These are phyloP conservation scores for Hiodon tergisus DNA, from an alignment of 2,113 vertebrate species.

Conservation along the genomic window DNA sequence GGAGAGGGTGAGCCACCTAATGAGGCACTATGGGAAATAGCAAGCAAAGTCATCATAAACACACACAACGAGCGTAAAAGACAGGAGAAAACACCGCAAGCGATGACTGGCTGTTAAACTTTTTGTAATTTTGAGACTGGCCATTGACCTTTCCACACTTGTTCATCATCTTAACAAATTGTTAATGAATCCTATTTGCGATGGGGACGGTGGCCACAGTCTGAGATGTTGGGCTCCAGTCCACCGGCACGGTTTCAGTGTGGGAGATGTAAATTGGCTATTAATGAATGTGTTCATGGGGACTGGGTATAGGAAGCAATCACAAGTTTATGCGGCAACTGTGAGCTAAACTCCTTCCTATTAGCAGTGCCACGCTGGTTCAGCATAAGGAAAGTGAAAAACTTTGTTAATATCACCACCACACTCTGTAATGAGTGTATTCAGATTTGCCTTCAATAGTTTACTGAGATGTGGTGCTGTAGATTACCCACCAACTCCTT, in stretches of 20 bases:
- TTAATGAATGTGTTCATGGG: neutral
- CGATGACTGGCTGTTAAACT: neutral
- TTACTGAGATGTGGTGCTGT: too few relatives aligned
- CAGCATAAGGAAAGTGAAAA: neutral
- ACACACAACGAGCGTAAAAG: neutral
- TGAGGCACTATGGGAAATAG: slow-evolving; percentile 3
- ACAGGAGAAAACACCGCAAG: neutral
- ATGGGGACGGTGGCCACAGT: neutral
- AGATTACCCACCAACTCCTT: too few relatives aligned
- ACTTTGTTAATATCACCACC: neutral
- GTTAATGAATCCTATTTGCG: neutral
- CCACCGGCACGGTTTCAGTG: neutral
- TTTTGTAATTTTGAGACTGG: neutral
- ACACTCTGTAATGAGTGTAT: neutral
- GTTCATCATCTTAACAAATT: neutral
- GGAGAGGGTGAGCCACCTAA: neutral
- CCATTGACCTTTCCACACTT: neutral
- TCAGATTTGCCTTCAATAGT: too few relatives aligned
- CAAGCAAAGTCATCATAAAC: neutral
- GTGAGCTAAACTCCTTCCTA: neutral
- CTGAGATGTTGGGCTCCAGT: neutral
- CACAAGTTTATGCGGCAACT: neutral
- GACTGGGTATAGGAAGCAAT: neutral
- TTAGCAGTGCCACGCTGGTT: too few relatives aligned
- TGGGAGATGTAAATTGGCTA: neutral